Conservation (phyloP, 2,888 invertebrate genomes). For the Aporophyla lueneburgensis region DNA sequence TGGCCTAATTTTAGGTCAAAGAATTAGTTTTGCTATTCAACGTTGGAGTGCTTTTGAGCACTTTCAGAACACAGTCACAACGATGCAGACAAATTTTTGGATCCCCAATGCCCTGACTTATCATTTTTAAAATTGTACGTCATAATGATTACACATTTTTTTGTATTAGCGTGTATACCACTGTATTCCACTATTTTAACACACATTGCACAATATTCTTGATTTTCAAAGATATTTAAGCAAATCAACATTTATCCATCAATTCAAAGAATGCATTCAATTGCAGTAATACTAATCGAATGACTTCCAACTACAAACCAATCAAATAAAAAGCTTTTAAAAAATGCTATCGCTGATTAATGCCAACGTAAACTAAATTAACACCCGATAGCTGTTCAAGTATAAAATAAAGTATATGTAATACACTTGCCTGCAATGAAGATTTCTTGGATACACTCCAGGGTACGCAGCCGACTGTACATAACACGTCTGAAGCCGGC, state of each 20-base stretch:
- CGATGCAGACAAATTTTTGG: not conserved
- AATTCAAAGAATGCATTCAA: conserved; percentile 21
- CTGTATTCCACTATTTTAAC: not conserved
- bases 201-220: not conserved
- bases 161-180: not conserved
- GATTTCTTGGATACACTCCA: conserved; percentile 97
- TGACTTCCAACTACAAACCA: not conserved
- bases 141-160: not conserved
- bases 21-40: not conserved
- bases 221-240: not conserved
- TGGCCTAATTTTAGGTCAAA: not conserved
- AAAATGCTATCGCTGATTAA: conserved; percentile 9
- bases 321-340: not conserved
- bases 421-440: conserved; percentile 93
- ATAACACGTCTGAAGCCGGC: conserved; percentile 97
- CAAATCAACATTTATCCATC: not conserved
- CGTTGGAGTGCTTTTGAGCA: not conserved
- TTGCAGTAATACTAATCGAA: conserved; percentile 16
- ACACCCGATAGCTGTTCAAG: conserved; percentile 15
- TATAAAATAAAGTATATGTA: conserved; percentile 52
- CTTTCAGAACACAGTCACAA: not conserved
- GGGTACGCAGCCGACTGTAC: conserved; percentile 98
- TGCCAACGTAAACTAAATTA: conserved; percentile 23
- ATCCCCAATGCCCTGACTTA: no score
- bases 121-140: no score